A percentile compares a stretch with the other conserved stretches of the same genome.
Evolutionary conservation across 1,140 invertebrate genomes (phyloP).

Genomic region (Carcinoscorpius rotundicauda): DNA sequence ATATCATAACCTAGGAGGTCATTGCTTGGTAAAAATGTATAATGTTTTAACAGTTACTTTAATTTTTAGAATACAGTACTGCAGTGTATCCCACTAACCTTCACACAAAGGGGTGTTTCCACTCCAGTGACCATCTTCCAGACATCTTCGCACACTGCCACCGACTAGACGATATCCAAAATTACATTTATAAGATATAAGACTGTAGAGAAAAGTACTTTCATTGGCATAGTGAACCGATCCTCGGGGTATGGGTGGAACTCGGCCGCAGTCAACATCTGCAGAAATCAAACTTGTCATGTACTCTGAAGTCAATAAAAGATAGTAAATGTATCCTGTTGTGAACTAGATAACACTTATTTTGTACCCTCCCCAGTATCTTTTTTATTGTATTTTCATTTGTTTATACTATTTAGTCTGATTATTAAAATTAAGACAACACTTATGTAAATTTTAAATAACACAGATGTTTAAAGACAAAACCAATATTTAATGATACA

Average conservation of each 20-base stretch:
- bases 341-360: neutral
- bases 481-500: no score
- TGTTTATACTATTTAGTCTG: no score
- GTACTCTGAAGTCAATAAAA: neutral
- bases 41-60: no score
- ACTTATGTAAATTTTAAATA: constrained; percentile 8
- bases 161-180: constrained; percentile 60
- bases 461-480: neutral
- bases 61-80: no score
- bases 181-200: constrained; percentile 61
- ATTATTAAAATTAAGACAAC: neutral
- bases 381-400: no score
- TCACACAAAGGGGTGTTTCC: constrained; percentile 71
- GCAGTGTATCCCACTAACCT: constrained; percentile 39
- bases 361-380: no score
- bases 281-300: neutral
- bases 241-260: constrained; percentile 64
- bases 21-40: no score
- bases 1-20: no score
- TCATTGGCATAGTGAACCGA: constrained; percentile 58
- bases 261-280: constrained; percentile 73
- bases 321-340: neutral
- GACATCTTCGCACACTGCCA: constrained; percentile 44
- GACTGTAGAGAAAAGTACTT: constrained; percentile 63
- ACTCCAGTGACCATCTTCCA: constrained; percentile 65